phyloP scores from a whole-genome alignment of 2,888 invertebrate species.

The Sesamia inferens region DNA sequence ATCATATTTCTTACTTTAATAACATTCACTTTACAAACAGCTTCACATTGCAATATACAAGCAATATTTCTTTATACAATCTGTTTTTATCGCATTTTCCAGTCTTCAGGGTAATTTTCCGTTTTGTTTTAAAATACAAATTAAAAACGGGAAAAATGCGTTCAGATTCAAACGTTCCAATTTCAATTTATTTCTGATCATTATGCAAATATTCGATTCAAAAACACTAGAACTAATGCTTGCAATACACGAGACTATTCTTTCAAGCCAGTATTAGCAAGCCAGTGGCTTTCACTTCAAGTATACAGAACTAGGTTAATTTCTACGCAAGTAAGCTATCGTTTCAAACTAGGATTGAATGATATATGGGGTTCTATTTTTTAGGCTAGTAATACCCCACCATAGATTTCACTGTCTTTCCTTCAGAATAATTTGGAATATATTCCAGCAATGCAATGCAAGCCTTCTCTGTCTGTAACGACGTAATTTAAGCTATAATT shows the following conservation, averaged over 20 bases:
- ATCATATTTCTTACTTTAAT: slow-evolving; percentile 2
- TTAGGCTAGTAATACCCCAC: background rate
- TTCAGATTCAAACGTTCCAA: slow-evolving; percentile 20
- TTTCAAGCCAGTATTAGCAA: background rate
- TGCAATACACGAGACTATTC: background rate
- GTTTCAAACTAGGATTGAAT: background rate
- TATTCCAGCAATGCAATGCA: too few species aligned
- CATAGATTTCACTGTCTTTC: background rate
- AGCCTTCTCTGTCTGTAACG: too few species aligned
- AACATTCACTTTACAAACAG: background rate
- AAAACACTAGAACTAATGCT: slow-evolving; percentile 22
- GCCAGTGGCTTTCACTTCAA: background rate
- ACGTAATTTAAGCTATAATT: too few species aligned
- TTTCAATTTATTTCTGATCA: slow-evolving; percentile 40
- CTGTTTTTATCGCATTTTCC: slow-evolving; percentile 14
- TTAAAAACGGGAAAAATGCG: slow-evolving; percentile 32
- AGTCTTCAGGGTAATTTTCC: slow-evolving; percentile 18
- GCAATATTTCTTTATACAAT: slow-evolving; percentile 38
- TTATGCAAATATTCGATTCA: slow-evolving; percentile 31
- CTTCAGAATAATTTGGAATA: background rate
- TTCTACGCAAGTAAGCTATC: background rate
- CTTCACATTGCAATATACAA: slow-evolving; percentile 40
- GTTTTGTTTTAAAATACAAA: slow-evolving; percentile 23
- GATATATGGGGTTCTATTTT: background rate
- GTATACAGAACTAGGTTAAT: background rate